A percentile compares a stretch with the other conserved stretches of the same genome.
Conservation (phyloP, 2,797 vertebrate genomes). For the Pantherophis alleghaniensis region DNA sequence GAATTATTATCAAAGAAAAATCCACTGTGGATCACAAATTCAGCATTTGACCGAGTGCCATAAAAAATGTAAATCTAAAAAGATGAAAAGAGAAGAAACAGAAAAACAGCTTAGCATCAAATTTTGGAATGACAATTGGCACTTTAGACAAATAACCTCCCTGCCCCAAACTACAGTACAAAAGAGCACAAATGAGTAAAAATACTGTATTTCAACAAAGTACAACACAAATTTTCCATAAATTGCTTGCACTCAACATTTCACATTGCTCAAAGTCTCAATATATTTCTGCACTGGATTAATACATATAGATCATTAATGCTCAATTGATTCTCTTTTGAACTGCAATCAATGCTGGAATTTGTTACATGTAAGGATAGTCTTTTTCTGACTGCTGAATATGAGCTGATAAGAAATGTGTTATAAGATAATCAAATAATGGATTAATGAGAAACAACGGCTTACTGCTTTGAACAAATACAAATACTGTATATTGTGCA, state of each 20-base stretch:
- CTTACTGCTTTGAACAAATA: background rate
- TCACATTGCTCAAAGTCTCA: background rate
- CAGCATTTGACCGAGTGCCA: conserved; percentile 95
- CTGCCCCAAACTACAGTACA: conserved; percentile 22
- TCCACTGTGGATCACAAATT: conserved; percentile 98
- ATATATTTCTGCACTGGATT: background rate
- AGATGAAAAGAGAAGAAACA: conserved; percentile 68
- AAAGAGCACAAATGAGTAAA: conserved; percentile 27
- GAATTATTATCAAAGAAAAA: conserved; percentile 98
- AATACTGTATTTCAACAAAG: background rate
- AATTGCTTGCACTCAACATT: background rate
- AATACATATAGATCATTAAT: background rate
- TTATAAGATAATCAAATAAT: conserved; percentile 3
- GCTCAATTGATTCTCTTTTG: background rate
- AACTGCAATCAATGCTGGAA: background rate
- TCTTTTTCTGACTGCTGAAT: background rate
- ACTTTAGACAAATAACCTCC: conserved; percentile 29
- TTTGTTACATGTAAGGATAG: background rate
- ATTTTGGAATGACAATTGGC: conserved; percentile 61
- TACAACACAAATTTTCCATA: background rate
- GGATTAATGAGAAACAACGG: background rate
- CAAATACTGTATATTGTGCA: background rate
- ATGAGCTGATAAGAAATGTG: background rate
- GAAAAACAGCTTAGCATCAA: conserved; percentile 66
- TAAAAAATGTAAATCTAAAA: conserved; percentile 99